Evolutionary conservation across 2,113 vertebrate genomes (phyloP).

Genomic region (Hypocryptadius cinnamomeus): DNA sequence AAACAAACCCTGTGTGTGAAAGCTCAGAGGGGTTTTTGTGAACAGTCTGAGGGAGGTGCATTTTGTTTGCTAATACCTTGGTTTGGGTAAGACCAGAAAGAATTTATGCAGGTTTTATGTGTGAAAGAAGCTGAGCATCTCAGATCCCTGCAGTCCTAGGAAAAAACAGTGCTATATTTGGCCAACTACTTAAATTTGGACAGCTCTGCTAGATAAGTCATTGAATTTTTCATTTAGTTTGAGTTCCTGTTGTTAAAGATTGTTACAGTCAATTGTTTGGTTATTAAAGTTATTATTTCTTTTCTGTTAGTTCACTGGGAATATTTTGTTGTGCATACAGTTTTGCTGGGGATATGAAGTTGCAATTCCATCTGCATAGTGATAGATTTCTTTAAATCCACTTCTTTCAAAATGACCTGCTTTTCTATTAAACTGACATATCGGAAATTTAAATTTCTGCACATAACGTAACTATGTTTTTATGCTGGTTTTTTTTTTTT

Average conservation of each 20-base stretch:
- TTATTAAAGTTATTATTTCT: neutral
- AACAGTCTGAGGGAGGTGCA: neutral
- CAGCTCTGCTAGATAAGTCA: neutral
- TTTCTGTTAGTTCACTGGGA: neutral
- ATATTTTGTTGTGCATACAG: neutral
- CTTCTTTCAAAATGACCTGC: neutral
- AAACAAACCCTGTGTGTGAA: neutral
- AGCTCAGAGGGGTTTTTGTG: neutral
- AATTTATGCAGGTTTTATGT: neutral
- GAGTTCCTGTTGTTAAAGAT: neutral
- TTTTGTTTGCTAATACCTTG: neutral
- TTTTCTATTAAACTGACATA: neutral
- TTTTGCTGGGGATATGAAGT: neutral
- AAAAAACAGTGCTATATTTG: neutral
- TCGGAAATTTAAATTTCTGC: neutral
- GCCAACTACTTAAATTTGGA: neutral
- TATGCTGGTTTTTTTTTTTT: neutral
- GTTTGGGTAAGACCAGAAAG: neutral
- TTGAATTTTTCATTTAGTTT: neutral
- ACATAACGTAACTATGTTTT: neutral
- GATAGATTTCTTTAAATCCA: neutral
- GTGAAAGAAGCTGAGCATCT: neutral
- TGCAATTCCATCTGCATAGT: neutral
- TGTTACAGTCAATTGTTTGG: neutral
- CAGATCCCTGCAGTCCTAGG: neutral